These are phyloP conservation scores for Peromyscus attwateri DNA, from an alignment of 2,797 vertebrate genomes.

Conservation along the genomic window DNA sequence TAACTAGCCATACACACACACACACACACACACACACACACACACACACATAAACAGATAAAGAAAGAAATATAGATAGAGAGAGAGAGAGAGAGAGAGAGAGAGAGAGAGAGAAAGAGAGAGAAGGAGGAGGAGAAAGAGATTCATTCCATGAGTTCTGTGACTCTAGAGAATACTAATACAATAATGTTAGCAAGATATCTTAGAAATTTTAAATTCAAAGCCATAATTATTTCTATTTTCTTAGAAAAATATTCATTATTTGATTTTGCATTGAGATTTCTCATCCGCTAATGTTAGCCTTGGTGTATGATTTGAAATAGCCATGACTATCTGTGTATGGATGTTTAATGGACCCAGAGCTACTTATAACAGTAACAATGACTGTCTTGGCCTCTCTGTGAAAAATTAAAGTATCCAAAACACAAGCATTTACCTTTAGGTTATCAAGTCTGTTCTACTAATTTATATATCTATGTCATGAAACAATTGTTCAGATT, in stretches of 20 bases:
- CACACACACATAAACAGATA: no score
- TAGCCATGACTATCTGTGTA: neutral
- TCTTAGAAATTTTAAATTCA: constrained; percentile 10
- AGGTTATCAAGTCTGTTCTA: neutral
- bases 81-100: neutral
- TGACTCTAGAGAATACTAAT: neutral
- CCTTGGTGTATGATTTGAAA: neutral
- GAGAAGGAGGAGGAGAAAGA: no score
- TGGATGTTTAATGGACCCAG: neutral
- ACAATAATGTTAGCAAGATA: neutral
- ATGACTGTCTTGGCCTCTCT: neutral
- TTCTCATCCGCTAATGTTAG: neutral
- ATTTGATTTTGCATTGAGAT: neutral
- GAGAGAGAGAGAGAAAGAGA: neutral
- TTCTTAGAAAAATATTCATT: neutral
- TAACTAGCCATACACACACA: neutral
- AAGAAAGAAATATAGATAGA: no score
- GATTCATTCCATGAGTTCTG: neutral
- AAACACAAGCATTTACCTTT: neutral
- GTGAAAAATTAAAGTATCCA: neutral
- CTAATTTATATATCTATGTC: neutral
- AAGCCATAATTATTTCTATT: neutral
- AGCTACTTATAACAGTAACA: neutral
- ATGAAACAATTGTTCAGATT: neutral
- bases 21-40: no score